Percentiles rank a stretch among this genome's conserved stretches.
These are phyloP conservation scores for Aradus depressus DNA, from an alignment of 2,888 invertebrate genomes.

Conservation along the genomic window DNA sequence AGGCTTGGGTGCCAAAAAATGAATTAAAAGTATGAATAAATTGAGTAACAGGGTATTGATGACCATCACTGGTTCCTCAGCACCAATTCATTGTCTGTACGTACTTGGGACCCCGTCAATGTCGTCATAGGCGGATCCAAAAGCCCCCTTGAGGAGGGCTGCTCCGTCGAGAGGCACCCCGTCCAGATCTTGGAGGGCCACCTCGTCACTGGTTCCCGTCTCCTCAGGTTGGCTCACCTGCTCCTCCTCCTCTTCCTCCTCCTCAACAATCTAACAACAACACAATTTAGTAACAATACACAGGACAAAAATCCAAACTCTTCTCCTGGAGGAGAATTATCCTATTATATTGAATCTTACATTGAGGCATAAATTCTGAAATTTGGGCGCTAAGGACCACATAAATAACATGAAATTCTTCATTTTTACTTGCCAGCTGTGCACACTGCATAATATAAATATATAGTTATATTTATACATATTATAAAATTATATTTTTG, in stretches of 20 bases:
- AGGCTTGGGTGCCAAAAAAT: no score
- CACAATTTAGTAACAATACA: no score
- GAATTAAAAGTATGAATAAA: no score
- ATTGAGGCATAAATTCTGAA: no score
- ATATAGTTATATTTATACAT: not conserved
- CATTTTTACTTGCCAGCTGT: not conserved
- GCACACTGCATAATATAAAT: not conserved
- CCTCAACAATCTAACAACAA: no score
- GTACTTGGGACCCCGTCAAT: slow-evolving; percentile 57
- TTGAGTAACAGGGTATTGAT: no score
- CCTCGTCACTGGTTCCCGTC: slow-evolving; percentile 45
- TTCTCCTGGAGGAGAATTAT: no score
- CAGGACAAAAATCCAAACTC: no score
- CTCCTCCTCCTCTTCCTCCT: slow-evolving; percentile 22
- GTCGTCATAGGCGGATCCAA: slow-evolving; percentile 45
- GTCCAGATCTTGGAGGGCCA: slow-evolving; percentile 44
- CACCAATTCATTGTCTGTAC: no score
- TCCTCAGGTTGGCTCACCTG: slow-evolving; percentile 38
- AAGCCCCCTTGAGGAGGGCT: slow-evolving; percentile 55
- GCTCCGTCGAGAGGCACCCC: slow-evolving; percentile 67
- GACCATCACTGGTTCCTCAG: no score
- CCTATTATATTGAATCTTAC: no score
- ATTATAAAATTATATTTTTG: no score
- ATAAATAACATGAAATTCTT: not conserved
- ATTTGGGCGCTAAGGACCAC: not conserved